phyloP scores from a whole-genome alignment of 2,888 invertebrate genomes.

The Lepidocyrtoides sp. region DNA sequence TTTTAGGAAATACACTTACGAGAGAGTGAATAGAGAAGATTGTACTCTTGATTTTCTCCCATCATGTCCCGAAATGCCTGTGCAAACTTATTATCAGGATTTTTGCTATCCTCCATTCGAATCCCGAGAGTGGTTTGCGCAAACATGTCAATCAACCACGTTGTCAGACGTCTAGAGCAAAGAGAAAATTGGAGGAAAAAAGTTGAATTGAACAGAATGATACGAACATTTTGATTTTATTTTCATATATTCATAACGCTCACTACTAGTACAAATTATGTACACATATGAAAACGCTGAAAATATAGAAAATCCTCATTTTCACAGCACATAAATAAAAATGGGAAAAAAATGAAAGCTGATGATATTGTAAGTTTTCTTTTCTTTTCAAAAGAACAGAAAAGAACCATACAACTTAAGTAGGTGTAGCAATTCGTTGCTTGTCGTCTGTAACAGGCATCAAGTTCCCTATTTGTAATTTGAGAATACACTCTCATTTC shows the following conservation, averaged over 20 bases:
- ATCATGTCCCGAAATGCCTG: conserved; percentile 78
- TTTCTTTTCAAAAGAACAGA: background rate
- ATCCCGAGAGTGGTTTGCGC: conserved; percentile 80
- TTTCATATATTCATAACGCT: background rate
- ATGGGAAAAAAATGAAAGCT: too few species aligned
- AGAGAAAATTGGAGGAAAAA: background rate
- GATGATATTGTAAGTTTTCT: too few species aligned
- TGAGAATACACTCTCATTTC: conserved; percentile 44
- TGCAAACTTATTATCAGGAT: conserved; percentile 83
- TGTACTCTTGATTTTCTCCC: conserved; percentile 75
- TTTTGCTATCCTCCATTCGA: conserved; percentile 77
- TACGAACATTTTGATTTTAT: background rate
- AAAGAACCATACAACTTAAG: background rate
- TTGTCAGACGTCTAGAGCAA: conserved; percentile 77
- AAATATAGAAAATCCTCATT: too few species aligned
- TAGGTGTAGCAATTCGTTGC: background rate
- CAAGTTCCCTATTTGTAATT: conserved; percentile 53
- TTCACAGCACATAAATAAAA: too few species aligned
- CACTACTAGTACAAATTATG: background rate
- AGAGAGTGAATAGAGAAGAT: conserved; percentile 80
- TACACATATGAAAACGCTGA: background rate
- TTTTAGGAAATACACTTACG: conserved; percentile 77
- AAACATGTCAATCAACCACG: conserved; percentile 83
- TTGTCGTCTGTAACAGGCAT: background rate
- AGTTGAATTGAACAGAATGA: background rate